A percentile compares a stretch with the other conserved stretches of the same genome.
phyloP scores from a whole-genome alignment of 1,140 invertebrate genomes.

The Pseudachorutes palmiensis region DNA sequence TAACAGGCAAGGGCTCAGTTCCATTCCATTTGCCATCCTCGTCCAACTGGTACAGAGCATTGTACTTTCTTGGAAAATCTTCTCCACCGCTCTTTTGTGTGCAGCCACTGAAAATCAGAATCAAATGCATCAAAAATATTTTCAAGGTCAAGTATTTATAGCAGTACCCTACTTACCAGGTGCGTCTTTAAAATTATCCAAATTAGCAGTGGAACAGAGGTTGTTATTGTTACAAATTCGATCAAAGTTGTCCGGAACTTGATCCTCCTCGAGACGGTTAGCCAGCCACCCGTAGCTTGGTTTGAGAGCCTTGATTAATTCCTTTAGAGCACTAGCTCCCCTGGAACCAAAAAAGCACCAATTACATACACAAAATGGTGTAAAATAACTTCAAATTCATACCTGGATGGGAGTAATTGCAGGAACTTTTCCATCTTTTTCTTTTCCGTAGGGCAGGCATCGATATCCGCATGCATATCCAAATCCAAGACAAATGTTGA shows the following conservation, averaged over 20 bases:
- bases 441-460: conserved; percentile 14
- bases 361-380: not conserved
- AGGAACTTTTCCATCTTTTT: conserved; percentile 30
- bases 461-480: conserved; percentile 28
- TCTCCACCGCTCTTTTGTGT: conserved; percentile 11
- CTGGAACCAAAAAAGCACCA: conserved; percentile 13
- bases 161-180: conserved; percentile 12
- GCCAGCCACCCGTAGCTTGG: conserved; percentile 26
- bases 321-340: conserved; percentile 19
- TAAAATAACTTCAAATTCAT: not conserved
- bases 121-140: not conserved
- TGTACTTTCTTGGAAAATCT: conserved; percentile 3
- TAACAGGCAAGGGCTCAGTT: conserved; percentile 4
- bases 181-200: conserved; percentile 15
- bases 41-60: conserved; percentile 15
- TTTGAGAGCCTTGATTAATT: conserved; percentile 23
- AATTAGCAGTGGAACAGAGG: not conserved
- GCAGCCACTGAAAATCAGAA: conserved; percentile 13
- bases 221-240: not conserved
- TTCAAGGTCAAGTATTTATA: not conserved
- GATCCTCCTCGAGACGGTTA: conserved; percentile 16
- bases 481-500: conserved; percentile 21
- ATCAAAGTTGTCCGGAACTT: not conserved
- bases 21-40: conserved; percentile 8
- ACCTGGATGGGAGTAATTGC: conserved; percentile 22